Percentiles rank a stretch among this genome's conserved stretches.
Conservation (phyloP, 2,797 vertebrate genomes). For the Eospalax fontanierii region DNA sequence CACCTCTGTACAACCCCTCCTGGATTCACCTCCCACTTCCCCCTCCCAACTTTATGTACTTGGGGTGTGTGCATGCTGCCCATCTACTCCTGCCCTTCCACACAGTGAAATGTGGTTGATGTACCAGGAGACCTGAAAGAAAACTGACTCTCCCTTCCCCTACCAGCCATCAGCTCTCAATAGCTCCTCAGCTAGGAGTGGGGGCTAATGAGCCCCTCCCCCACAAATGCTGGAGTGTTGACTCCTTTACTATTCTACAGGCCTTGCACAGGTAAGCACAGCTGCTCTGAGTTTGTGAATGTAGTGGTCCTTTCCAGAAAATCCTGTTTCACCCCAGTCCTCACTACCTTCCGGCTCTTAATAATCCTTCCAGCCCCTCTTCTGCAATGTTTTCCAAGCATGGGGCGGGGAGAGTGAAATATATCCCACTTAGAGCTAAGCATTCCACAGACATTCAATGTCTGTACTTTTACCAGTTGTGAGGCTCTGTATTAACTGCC, state of each 20-base stretch:
- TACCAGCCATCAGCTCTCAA: neutral
- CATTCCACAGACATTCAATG: neutral
- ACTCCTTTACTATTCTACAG: neutral
- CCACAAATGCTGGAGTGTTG: neutral
- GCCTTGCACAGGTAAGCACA: neutral
- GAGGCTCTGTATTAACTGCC: neutral
- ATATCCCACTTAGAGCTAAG: neutral
- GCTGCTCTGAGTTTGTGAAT: neutral
- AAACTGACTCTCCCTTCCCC: neutral
- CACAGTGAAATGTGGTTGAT: neutral
- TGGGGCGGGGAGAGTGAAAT: neutral
- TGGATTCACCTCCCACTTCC: neutral
- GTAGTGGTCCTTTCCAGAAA: neutral
- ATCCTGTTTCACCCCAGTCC: too few relatives aligned
- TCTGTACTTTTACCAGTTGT: neutral
- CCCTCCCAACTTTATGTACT: neutral
- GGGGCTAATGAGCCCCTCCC: neutral
- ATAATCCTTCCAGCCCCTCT: neutral
- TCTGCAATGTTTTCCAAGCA: neutral
- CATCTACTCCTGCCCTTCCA: too few relatives aligned
- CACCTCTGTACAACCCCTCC: neutral
- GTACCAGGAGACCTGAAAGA: accelerated
- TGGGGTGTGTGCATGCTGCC: too few relatives aligned
- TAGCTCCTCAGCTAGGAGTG: neutral
- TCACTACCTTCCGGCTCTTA: neutral